Percentiles rank a stretch among this genome's conserved stretches.
These are phyloP conservation scores for Columbina picui DNA, from an alignment of 2,113 vertebrate species.

Conservation along the genomic window DNA sequence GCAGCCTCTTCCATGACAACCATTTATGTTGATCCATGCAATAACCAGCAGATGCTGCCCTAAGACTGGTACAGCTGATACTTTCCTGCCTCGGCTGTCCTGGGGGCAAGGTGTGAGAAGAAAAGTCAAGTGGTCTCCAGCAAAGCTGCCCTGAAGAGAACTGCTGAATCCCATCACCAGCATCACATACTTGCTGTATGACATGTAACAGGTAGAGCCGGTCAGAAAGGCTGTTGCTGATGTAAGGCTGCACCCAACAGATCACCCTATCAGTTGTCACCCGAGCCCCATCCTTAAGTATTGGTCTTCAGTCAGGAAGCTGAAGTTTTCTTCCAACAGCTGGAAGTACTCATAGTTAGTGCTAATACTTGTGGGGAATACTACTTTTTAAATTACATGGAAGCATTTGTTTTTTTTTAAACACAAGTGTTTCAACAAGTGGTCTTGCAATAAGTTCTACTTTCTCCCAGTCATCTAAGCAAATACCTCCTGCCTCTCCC, in stretches of 20 bases:
- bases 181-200: neutral
- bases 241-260: neutral
- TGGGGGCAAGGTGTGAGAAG: slow-evolving; percentile 50
- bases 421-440: neutral
- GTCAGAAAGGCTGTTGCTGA: neutral
- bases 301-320: neutral
- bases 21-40: slow-evolving; percentile 76
- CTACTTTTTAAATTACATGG: neutral
- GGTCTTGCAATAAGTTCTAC: neutral
- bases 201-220: neutral
- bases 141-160: neutral
- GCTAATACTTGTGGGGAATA: neutral
- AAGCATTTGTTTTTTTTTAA: neutral
- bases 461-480: neutral
- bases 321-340: neutral
- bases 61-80: slow-evolving; percentile 76
- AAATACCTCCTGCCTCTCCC: neutral
- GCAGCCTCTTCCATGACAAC: slow-evolving; percentile 69
- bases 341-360: neutral
- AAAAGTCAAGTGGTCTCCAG: slow-evolving; percentile 28
- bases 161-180: neutral
- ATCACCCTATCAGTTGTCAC: neutral
- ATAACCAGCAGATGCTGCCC: slow-evolving; percentile 84
- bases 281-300: neutral
- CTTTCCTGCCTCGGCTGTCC: slow-evolving; percentile 52